Conservation (phyloP, 2,797 vertebrate species). For the Crypturellus tataupa region DNA sequence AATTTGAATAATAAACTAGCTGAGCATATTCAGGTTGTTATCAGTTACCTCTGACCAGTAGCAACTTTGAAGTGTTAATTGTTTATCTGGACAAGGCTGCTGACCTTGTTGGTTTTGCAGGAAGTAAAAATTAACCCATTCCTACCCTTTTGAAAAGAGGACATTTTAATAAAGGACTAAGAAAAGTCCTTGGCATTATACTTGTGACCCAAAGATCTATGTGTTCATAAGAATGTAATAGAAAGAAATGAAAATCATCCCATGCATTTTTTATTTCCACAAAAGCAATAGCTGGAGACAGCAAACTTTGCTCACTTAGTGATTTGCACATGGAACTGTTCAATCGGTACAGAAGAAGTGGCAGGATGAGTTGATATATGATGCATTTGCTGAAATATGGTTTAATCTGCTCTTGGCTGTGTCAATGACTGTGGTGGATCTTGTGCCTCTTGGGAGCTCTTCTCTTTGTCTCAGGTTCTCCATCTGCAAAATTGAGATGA, state of each 20-base stretch:
- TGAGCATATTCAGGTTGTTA: slow-evolving; percentile 40
- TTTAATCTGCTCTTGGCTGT: neutral
- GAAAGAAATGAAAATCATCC: neutral
- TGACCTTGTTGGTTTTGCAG: neutral
- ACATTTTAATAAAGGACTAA: neutral
- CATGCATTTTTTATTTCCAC: neutral
- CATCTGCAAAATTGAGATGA: neutral
- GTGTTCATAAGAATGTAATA: neutral
- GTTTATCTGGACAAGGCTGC: slow-evolving; percentile 17
- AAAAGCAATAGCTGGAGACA: neutral
- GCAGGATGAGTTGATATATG: neutral
- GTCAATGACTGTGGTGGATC: neutral
- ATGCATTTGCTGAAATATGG: neutral
- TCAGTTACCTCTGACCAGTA: slow-evolving; percentile 49
- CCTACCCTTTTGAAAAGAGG: neutral
- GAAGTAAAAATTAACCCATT: slow-evolving; percentile 36
- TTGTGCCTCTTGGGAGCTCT: neutral
- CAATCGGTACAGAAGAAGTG: neutral
- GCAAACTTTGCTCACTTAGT: accelerated
- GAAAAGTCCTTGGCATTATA: neutral
- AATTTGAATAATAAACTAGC: slow-evolving; percentile 61
- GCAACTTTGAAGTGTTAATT: slow-evolving; percentile 68
- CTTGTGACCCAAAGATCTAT: neutral
- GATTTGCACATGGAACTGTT: neutral
- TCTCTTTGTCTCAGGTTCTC: neutral